phyloP scores from a whole-genome alignment of 2,797 vertebrate genomes.

The Anguilla obscura region DNA sequence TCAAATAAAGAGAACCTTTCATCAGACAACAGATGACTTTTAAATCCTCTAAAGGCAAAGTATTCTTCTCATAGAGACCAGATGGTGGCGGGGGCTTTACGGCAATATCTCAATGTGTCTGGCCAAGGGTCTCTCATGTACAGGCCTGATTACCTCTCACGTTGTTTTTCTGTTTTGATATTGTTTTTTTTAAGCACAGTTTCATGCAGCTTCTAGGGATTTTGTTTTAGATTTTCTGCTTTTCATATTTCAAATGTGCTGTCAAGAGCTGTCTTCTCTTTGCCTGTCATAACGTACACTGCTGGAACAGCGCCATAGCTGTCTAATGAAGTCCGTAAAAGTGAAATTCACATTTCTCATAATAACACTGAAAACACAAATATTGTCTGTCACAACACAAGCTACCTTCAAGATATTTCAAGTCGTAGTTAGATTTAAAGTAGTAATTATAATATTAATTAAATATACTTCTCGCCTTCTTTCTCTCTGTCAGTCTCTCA shows the following conservation, averaged over 20 bases:
- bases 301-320: neutral
- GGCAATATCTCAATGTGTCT: constrained; percentile 50
- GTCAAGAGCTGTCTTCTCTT: constrained; percentile 27
- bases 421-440: neutral
- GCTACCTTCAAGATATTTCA: neutral
- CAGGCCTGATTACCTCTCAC: constrained; percentile 44
- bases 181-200: constrained; percentile 39
- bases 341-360: neutral
- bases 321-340: neutral
- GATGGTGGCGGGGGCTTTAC: constrained; percentile 52
- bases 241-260: constrained; percentile 39
- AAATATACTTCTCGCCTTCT: neutral
- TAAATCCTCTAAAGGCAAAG: constrained; percentile 46
- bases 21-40: constrained; percentile 49
- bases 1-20: constrained; percentile 52
- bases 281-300: neutral
- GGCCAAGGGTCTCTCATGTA: constrained; percentile 36
- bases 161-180: constrained; percentile 40
- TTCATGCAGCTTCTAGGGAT: constrained; percentile 38
- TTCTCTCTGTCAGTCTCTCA: neutral
- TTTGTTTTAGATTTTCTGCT: constrained; percentile 46
- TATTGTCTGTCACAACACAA: constrained; percentile 10
- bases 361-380: neutral
- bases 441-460: neutral
- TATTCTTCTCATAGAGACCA: constrained; percentile 54